A percentile compares a stretch with the other conserved stretches of the same genome.
phyloP scores from a whole-genome alignment of 2,113 vertebrate species.

The Crotalus viridis region DNA sequence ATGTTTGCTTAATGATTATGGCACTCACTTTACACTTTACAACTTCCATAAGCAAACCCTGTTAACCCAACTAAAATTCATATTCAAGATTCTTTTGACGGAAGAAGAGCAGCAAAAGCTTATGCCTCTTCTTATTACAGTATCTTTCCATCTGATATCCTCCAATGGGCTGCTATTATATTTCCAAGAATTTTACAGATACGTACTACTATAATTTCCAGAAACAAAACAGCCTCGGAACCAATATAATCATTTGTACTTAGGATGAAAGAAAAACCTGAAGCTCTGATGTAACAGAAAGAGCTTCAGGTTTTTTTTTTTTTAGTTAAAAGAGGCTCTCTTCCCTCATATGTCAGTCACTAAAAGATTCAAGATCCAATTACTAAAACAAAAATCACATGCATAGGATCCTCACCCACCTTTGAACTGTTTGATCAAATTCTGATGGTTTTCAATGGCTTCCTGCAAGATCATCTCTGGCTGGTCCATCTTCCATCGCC shows the following conservation, averaged over 20 bases:
- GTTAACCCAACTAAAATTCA: neutral
- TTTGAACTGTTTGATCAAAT: slow-evolving; percentile 91
- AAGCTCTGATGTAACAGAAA: neutral
- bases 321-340: neutral
- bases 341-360: neutral
- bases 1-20: neutral
- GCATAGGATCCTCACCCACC: slow-evolving; percentile 67
- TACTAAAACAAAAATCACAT: neutral
- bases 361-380: neutral
- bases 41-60: neutral
- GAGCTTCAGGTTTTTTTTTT: no score
- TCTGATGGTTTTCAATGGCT: slow-evolving; percentile 86
- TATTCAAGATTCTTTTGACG: neutral
- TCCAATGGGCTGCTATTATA: neutral
- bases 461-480: slow-evolving; percentile 88
- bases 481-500: slow-evolving; percentile 95
- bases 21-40: neutral
- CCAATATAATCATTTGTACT: neutral
- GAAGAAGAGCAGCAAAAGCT: neutral
- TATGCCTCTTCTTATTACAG: neutral
- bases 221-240: neutral
- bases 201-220: neutral
- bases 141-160: neutral
- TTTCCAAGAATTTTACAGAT: neutral
- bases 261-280: neutral